Evolutionary conservation across 2,113 vertebrate genomes (phyloP).

Genomic region (Cathartes aura): DNA sequence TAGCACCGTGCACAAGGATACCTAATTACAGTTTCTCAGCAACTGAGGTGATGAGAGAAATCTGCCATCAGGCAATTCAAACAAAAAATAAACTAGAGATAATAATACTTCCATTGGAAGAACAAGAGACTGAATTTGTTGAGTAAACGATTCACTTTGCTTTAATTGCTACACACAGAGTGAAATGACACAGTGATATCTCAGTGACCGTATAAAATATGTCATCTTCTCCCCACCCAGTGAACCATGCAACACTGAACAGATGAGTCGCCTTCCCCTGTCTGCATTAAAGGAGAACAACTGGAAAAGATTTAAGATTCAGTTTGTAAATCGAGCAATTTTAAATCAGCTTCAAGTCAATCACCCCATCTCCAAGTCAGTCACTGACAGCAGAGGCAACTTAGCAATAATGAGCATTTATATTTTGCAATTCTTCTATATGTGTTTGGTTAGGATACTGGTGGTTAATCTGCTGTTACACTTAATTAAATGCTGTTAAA

Average conservation of each 20-base stretch:
- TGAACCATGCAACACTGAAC: neutral
- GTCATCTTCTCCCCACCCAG: neutral
- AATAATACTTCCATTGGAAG: neutral
- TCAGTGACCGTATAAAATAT: slow-evolving; percentile 16
- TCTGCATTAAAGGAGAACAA: neutral
- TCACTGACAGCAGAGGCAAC: neutral
- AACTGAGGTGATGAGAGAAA: slow-evolving; percentile 5
- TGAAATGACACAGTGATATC: neutral
- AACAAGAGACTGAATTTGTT: slow-evolving; percentile 19
- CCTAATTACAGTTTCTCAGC: slow-evolving; percentile 25
- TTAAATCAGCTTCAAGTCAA: neutral
- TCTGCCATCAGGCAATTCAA: slow-evolving; percentile 28
- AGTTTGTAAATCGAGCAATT: neutral
- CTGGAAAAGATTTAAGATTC: neutral
- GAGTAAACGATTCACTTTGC: slow-evolving; percentile 16
- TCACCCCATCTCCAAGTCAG: neutral
- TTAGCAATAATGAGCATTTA: neutral
- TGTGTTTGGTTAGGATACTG: neutral
- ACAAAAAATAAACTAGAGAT: slow-evolving; percentile 9
- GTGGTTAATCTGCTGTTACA: neutral
- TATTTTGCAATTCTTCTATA: neutral
- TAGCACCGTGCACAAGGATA: neutral
- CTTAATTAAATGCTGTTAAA: slow-evolving; percentile 23
- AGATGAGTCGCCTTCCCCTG: neutral
- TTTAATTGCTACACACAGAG: slow-evolving; percentile 27